Conservation (phyloP, 2,888 invertebrate species). For the Hetaerina titia region DNA sequence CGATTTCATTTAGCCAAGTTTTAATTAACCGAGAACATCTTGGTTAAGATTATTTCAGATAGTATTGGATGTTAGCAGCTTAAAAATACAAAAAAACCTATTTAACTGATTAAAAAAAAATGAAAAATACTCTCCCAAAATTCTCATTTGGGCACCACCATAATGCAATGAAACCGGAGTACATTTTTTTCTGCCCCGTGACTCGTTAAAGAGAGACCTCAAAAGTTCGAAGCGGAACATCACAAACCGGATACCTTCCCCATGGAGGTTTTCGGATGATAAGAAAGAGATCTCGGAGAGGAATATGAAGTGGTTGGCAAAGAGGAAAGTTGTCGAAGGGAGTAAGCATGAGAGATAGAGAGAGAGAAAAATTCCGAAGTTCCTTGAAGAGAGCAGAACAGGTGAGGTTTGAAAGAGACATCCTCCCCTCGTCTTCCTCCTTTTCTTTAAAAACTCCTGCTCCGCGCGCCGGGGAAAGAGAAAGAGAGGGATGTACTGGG, state of each 20-base stretch:
- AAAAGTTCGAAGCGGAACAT: not conserved
- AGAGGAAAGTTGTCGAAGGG: slow-evolving; percentile 29
- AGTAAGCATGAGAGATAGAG: not conserved
- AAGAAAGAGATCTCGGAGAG: not conserved
- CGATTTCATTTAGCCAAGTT: too few species aligned
- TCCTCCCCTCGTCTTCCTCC: not conserved
- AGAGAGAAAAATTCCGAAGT: not conserved
- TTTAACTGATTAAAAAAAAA: too few species aligned
- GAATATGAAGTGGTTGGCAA: not conserved
- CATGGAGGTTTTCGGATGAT: not conserved
- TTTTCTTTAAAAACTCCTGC: not conserved
- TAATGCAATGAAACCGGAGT: not conserved
- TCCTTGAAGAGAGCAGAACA: not conserved
- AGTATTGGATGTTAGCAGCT: too few species aligned
- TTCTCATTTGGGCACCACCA: not conserved
- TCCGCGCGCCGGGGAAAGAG: not conserved
- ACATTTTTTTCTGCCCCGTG: not conserved
- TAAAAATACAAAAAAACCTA: too few species aligned
- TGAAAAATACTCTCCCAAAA: not conserved
- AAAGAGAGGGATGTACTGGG: not conserved
- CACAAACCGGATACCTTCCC: not conserved
- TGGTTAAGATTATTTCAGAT: too few species aligned
- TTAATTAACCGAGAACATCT: too few species aligned
- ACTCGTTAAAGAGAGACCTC: not conserved
- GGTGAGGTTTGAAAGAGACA: slow-evolving; percentile 35